phyloP scores from a whole-genome alignment of 2,113 vertebrate genomes.

The Notarius lentiginosus region DNA sequence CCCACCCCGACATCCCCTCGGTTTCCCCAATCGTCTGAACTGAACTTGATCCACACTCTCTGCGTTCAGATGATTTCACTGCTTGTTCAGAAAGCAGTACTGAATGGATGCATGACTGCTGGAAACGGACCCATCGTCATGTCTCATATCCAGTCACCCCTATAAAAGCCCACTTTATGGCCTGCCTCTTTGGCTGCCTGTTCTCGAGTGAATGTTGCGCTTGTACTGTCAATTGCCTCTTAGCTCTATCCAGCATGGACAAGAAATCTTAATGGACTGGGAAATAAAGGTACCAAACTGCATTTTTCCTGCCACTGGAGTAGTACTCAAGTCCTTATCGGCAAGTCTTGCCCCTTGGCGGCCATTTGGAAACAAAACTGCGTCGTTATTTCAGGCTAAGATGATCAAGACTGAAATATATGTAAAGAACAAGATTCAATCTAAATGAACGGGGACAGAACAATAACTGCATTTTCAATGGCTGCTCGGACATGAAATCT shows the following conservation, averaged over 20 bases:
- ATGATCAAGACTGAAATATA: too few species aligned
- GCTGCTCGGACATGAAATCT: too few species aligned
- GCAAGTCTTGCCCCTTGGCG: too few species aligned
- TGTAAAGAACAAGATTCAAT: too few species aligned
- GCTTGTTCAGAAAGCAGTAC: slow-evolving; percentile 35
- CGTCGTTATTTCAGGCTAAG: too few species aligned
- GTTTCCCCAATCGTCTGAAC: slow-evolving; percentile 27
- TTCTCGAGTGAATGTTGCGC: slow-evolving; percentile 28
- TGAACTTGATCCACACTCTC: slow-evolving; percentile 45
- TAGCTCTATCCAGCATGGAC: slow-evolving; percentile 18
- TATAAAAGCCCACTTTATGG: slow-evolving; percentile 49
- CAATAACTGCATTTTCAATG: too few species aligned
- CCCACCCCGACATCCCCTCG: background rate
- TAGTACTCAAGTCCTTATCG: background rate
- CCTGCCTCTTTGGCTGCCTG: slow-evolving; percentile 21
- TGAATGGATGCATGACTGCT: slow-evolving; percentile 50
- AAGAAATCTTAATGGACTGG: slow-evolving; percentile 21
- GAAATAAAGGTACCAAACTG: background rate
- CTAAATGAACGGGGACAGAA: too few species aligned
- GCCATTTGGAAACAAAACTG: too few species aligned
- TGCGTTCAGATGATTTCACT: slow-evolving; percentile 34
- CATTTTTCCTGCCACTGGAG: background rate
- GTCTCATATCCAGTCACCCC: slow-evolving; percentile 35
- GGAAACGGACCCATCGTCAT: slow-evolving; percentile 21
- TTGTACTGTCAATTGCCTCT: slow-evolving; percentile 12